Percentiles rank a stretch among this genome's conserved stretches.
phyloP scores from a whole-genome alignment of 1,140 invertebrate species.

The Carposina sasakii region DNA sequence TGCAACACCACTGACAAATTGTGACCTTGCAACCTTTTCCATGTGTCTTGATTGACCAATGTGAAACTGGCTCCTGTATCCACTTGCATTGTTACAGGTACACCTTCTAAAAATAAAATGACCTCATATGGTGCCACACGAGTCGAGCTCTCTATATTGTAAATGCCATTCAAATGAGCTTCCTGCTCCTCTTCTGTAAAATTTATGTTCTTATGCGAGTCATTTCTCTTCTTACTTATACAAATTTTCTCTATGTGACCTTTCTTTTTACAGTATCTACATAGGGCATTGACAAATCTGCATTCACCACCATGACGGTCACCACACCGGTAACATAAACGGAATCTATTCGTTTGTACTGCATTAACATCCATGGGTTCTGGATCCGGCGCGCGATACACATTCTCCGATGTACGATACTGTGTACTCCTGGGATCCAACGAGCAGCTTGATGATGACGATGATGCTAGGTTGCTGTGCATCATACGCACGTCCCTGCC shows the following conservation, averaged over 20 bases:
- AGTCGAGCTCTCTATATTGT: constrained; percentile 7
- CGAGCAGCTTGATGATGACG: too few species aligned
- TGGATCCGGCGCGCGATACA: neutral
- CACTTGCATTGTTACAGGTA: constrained; percentile 20
- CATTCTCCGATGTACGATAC: neutral
- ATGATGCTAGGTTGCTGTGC: too few species aligned
- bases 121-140: constrained; percentile 15
- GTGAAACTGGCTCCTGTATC: constrained; percentile 22
- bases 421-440: neutral
- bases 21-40: constrained; percentile 9
- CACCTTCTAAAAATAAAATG: constrained; percentile 6
- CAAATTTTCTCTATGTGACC: constrained; percentile 30
- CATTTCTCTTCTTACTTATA: constrained; percentile 21
- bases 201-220: constrained; percentile 9
- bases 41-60: constrained; percentile 14
- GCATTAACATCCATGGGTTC: constrained; percentile 27
- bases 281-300: constrained; percentile 22
- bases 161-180: constrained; percentile 22
- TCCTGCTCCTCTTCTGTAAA: constrained; percentile 11
- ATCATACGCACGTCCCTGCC: constrained; percentile 19
- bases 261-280: constrained; percentile 23
- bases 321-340: constrained; percentile 27
- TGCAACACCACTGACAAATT: neutral
- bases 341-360: constrained; percentile 1
- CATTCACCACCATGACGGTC: constrained; percentile 19